Evolutionary conservation across 2,888 invertebrate species (phyloP).

Genomic region (Acleris cristana): DNA sequence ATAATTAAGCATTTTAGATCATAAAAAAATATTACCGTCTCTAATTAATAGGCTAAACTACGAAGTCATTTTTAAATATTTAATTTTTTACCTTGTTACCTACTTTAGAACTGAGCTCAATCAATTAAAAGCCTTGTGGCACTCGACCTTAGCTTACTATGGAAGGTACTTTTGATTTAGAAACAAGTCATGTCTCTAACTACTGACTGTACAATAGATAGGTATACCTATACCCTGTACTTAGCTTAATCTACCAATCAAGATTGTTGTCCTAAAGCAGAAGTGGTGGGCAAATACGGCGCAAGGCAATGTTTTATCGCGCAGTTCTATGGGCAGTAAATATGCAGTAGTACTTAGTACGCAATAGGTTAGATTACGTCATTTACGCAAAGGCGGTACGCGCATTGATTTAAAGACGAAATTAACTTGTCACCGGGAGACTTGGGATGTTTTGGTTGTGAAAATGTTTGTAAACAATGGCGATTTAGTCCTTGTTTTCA

Average conservation of each 20-base stretch:
- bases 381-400: conserved; percentile 48
- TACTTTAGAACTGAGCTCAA: not conserved
- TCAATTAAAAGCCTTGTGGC: conserved; percentile 14
- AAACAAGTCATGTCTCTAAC: conserved; percentile 5
- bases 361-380: conserved; percentile 71
- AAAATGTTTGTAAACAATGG: conserved; percentile 26
- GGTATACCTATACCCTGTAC: too few relatives aligned
- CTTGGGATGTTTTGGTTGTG: conserved; percentile 22
- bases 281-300: conserved; percentile 53
- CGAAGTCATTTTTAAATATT: too few relatives aligned
- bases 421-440: conserved; percentile 7
- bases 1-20: too few relatives aligned
- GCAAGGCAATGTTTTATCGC: conserved; percentile 49
- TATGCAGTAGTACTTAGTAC: conserved; percentile 65
- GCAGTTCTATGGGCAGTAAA: conserved; percentile 60
- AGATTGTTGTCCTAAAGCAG: conserved; percentile 48
- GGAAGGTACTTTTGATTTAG: conserved; percentile 3
- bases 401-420: conserved; percentile 42
- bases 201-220: not conserved
- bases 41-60: too few relatives aligned
- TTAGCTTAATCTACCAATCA: conserved; percentile 39
- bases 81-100: too few relatives aligned
- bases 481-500: conserved; percentile 33
- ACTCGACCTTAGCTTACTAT: conserved; percentile 10
- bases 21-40: too few relatives aligned